Percentiles rank a stretch among this genome's conserved stretches.
phyloP scores from a whole-genome alignment of 2,888 invertebrate species.

The Cataglyphis rosenhaueri region DNA sequence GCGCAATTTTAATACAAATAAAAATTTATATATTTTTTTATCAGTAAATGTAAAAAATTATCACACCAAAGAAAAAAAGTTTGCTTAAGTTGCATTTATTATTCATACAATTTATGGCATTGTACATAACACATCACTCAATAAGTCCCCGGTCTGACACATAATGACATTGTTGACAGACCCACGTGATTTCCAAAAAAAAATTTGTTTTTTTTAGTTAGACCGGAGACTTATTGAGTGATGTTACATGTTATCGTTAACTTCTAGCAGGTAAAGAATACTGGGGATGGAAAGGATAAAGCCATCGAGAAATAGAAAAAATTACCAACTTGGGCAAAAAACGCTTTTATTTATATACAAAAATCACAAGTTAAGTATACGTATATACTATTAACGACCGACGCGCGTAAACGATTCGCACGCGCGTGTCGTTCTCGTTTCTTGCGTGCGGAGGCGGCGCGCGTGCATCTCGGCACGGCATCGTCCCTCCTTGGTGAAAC shows the following conservation, averaged over 20 bases:
- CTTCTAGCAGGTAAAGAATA: neutral
- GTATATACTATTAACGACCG: conserved; percentile 73
- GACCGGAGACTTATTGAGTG: no score
- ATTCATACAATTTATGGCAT: neutral
- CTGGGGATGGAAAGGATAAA: neutral
- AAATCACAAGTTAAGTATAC: conserved; percentile 79
- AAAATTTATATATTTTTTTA: neutral
- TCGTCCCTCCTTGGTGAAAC: conserved; percentile 65
- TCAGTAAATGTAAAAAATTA: neutral
- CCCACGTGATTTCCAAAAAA: no score
- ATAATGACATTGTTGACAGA: no score
- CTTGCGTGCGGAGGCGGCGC: conserved; percentile 68
- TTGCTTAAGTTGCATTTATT: neutral
- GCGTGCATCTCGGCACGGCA: conserved; percentile 67
- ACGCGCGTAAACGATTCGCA: conserved; percentile 61
- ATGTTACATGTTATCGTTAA: neutral
- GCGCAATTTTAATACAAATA: neutral
- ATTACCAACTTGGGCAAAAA: conserved; percentile 66
- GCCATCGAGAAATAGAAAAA: neutral
- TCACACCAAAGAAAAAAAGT: neutral
- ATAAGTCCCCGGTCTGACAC: no score
- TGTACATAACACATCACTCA: no score
- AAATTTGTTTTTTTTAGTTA: no score
- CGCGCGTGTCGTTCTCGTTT: conserved; percentile 68
- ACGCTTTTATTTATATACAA: conserved; percentile 81